Percentiles rank a stretch among this genome's conserved stretches.
Evolutionary conservation across 2,888 invertebrate species (phyloP).

Genomic region (Cryptocephalus moraei): DNA sequence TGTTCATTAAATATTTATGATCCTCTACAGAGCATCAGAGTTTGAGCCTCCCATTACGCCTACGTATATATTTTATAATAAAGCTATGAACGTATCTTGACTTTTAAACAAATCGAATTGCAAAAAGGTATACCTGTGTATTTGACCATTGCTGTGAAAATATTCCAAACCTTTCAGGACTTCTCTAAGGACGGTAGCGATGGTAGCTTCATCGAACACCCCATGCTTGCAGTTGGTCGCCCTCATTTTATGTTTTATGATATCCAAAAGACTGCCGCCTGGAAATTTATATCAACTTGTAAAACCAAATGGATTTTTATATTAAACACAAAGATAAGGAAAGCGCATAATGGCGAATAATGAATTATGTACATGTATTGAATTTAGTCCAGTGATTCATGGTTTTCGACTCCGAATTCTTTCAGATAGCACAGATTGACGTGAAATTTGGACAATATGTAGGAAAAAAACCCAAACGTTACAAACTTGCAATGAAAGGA

Average conservation of each 20-base stretch:
- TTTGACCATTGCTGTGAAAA: slow-evolving; percentile 97
- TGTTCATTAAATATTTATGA: too few relatives aligned
- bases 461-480: too few relatives aligned
- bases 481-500: too few relatives aligned
- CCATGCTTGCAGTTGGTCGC: slow-evolving; percentile 87
- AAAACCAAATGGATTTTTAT: background rate
- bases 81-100: background rate
- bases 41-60: too few relatives aligned
- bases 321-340: background rate
- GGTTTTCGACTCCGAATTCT: too few relatives aligned
- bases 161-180: slow-evolving; percentile 96
- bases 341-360: too few relatives aligned
- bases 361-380: too few relatives aligned
- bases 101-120: background rate
- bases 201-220: slow-evolving; percentile 94
- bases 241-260: slow-evolving; percentile 91
- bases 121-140: slow-evolving; percentile 65
- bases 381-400: too few relatives aligned
- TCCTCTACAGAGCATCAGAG: too few relatives aligned
- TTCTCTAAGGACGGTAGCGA: slow-evolving; percentile 92
- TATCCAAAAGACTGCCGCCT: slow-evolving; percentile 78
- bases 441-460: too few relatives aligned
- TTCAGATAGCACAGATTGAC: too few relatives aligned
- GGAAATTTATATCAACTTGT: background rate
- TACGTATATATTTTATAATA: too few relatives aligned